Percentiles rank a stretch among this genome's conserved stretches.
These are phyloP conservation scores for Pristionchus arcanus DNA, from an alignment of 2,888 invertebrate species.

Conservation along the genomic window DNA sequence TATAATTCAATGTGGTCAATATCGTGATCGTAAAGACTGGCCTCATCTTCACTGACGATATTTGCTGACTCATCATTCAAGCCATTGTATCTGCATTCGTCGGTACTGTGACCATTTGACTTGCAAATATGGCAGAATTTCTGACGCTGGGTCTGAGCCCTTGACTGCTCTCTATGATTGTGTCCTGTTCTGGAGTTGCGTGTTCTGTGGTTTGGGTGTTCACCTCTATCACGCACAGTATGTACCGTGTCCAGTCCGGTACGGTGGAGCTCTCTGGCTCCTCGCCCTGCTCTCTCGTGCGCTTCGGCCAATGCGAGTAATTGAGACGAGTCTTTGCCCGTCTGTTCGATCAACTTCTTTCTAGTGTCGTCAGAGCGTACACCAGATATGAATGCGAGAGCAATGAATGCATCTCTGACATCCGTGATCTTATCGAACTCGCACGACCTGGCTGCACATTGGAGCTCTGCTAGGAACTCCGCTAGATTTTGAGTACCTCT, in stretches of 20 bases:
- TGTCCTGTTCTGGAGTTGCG: no score
- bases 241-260: not conserved
- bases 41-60: conserved; percentile 8
- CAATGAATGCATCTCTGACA: no score
- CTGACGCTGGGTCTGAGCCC: no score
- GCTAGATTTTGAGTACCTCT: not conserved
- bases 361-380: no score
- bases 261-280: not conserved
- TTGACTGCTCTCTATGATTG: no score
- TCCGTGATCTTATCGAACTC: not conserved
- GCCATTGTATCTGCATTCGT: no score
- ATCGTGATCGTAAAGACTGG: not conserved
- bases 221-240: not conserved
- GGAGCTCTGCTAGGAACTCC: conserved; percentile 9
- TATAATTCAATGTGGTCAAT: not conserved
- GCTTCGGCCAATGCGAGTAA: conserved; percentile 24
- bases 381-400: no score
- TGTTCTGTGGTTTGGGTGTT: not conserved
- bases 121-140: no score
- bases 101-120: no score
- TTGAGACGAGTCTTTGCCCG: not conserved
- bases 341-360: no score
- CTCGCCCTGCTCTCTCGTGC: conserved; percentile 4
- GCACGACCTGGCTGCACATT: not conserved
- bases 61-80: no score